Percentiles rank a stretch among this genome's conserved stretches.
Evolutionary conservation across 2,113 vertebrate genomes (phyloP).

Genomic region (Paratilapia polleni): DNA sequence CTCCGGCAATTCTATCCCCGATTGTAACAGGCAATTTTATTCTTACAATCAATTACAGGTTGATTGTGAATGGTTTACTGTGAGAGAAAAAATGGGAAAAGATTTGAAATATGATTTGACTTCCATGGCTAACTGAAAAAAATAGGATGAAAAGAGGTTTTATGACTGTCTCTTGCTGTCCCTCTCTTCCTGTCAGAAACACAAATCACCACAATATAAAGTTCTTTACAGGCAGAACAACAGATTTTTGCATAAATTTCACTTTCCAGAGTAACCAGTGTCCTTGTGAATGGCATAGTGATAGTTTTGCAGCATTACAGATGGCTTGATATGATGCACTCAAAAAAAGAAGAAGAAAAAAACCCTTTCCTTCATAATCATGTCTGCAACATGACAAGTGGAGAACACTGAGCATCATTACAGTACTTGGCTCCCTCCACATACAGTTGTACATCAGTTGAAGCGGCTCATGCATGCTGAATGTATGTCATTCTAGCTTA

Average conservation of each 20-base stretch:
- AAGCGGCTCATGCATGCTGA: constrained; percentile 31
- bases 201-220: constrained; percentile 26
- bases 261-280: constrained; percentile 46
- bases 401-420: constrained; percentile 27
- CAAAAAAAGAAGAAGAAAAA: not conserved
- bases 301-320: constrained; percentile 64
- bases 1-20: constrained; percentile 44
- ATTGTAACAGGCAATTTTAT: constrained; percentile 67
- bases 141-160: not conserved
- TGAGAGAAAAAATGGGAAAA: constrained; percentile 45
- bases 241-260: constrained; percentile 69
- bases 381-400: constrained; percentile 46
- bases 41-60: constrained; percentile 73
- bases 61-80: constrained; percentile 60
- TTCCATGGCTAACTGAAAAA: constrained; percentile 25
- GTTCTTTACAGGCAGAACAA: constrained; percentile 49
- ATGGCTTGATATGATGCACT: constrained; percentile 65
- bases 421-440: constrained; percentile 24
- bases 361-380: constrained; percentile 30
- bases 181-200: constrained; percentile 16
- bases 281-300: constrained; percentile 59
- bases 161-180: constrained; percentile 6
- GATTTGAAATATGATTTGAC: constrained; percentile 54
- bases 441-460: constrained; percentile 30
- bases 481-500: constrained; percentile 62